Conservation (phyloP, 2,113 vertebrate species). For the Proterorhinus semilunaris region DNA sequence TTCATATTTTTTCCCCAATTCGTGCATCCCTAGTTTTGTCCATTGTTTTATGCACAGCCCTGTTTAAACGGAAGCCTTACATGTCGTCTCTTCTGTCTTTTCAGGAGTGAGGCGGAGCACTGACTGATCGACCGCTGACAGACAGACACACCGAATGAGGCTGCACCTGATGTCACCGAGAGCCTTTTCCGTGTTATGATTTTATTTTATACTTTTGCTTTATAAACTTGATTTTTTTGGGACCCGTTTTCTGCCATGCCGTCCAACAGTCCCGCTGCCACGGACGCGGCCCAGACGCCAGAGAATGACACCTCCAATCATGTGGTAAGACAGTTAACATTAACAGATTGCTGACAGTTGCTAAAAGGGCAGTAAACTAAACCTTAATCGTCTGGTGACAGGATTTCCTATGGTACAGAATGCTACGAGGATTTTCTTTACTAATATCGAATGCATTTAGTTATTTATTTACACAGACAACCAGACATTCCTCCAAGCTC, state of each 20-base stretch:
- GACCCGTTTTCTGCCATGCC: constrained; percentile 61
- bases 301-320: constrained; percentile 59
- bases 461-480: constrained; percentile 50
- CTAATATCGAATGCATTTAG: constrained; percentile 42
- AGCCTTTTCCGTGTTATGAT: constrained; percentile 62
- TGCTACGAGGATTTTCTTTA: constrained; percentile 13
- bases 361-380: background rate
- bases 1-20: no score
- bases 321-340: constrained; percentile 49
- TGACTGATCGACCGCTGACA: constrained; percentile 3
- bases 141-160: constrained; percentile 57
- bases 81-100: background rate
- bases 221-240: constrained; percentile 40
- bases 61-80: background rate
- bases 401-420: background rate
- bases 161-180: constrained; percentile 57
- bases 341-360: no score
- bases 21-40: no score
- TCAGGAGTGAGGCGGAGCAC: constrained; percentile 49
- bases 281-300: constrained; percentile 55
- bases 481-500: constrained; percentile 26
- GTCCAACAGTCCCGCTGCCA: constrained; percentile 67
- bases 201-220: constrained; percentile 30
- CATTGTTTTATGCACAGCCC: no score
- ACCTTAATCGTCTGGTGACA: background rate